Conservation (phyloP, 1,140 invertebrate species). For the Drosophila pallidifrons region DNA sequence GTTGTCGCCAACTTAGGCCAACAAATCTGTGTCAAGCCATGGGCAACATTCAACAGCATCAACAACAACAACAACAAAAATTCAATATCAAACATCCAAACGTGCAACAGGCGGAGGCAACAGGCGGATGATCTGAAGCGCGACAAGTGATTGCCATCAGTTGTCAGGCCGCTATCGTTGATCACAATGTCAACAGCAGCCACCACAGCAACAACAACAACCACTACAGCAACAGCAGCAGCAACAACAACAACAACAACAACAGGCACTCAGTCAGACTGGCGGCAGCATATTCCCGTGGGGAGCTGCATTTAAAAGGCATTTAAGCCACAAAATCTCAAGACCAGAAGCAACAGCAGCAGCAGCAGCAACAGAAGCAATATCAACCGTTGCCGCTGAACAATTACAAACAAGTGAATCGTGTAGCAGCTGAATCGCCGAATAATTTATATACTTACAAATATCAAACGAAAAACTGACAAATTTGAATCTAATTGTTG, state of each 20-base stretch:
- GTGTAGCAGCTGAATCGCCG: conserved; percentile 9
- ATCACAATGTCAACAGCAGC: conserved; percentile 82
- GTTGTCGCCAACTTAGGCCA: conserved; percentile 82
- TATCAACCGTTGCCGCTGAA: conserved; percentile 47
- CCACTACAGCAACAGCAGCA: conserved; percentile 43
- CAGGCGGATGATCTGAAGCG: conserved; percentile 79
- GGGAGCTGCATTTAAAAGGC: conserved; percentile 84
- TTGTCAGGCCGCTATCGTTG: conserved; percentile 82
- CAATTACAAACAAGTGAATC: conserved; percentile 70
- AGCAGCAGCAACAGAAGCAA: conserved; percentile 27
- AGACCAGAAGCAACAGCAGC: conserved; percentile 50
- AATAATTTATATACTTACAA: conserved; percentile 34
- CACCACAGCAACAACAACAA: conserved; percentile 46
- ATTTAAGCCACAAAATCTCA: conserved; percentile 83
- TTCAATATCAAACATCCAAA: conserved; percentile 46
- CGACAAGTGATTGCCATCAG: conserved; percentile 84
- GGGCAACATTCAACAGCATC: conserved; percentile 33
- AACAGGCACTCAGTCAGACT: conserved; percentile 67
- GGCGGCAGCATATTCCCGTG: conserved; percentile 81
- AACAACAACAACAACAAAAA: conserved; percentile 36
- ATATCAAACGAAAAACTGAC: not conserved
- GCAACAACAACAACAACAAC: conserved; percentile 53
- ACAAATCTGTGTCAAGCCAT: conserved; percentile 83
- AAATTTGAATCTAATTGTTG: conserved; percentile 23
- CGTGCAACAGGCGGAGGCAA: conserved; percentile 50